Percentiles rank a stretch among this genome's conserved stretches.
Conservation (phyloP, 2,113 vertebrate species). For the Pelusios castaneus region DNA sequence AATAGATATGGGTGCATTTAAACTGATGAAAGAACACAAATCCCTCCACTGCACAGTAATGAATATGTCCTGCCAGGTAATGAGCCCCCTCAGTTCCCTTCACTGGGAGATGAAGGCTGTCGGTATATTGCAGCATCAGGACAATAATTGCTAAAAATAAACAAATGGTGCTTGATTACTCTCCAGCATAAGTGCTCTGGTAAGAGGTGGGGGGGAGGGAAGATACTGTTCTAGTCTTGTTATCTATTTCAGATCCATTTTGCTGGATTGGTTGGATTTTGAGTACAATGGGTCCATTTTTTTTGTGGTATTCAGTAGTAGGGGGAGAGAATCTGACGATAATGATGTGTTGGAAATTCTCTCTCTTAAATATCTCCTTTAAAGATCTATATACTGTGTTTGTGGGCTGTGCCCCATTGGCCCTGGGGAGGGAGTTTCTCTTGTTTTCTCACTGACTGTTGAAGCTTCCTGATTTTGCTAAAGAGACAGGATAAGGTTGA, state of each 20-base stretch:
- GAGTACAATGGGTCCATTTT: not conserved
- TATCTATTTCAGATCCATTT: not conserved
- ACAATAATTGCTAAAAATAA: not conserved
- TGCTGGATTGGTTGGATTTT: not conserved
- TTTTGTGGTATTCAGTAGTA: accelerated
- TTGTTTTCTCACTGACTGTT: not conserved
- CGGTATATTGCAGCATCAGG: not conserved
- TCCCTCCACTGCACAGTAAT: not conserved
- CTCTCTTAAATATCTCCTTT: accelerated
- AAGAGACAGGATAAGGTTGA: not conserved
- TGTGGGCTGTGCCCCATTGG: accelerated
- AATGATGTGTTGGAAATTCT: not conserved
- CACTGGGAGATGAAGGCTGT: not conserved
- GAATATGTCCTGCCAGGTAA: not conserved
- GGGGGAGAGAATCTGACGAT: accelerated
- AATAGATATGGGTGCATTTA: not conserved
- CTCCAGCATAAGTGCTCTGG: not conserved
- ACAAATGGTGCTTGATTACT: not conserved
- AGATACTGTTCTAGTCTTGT: not conserved
- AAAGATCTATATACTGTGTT: accelerated
- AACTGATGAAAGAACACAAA: not conserved
- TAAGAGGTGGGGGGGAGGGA: accelerated
- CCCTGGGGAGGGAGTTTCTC: not conserved
- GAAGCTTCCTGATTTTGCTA: slow-evolving; percentile 13
- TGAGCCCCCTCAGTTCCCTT: not conserved